Conservation (phyloP, 2,113 vertebrate genomes). For the Bubo bubo region DNA sequence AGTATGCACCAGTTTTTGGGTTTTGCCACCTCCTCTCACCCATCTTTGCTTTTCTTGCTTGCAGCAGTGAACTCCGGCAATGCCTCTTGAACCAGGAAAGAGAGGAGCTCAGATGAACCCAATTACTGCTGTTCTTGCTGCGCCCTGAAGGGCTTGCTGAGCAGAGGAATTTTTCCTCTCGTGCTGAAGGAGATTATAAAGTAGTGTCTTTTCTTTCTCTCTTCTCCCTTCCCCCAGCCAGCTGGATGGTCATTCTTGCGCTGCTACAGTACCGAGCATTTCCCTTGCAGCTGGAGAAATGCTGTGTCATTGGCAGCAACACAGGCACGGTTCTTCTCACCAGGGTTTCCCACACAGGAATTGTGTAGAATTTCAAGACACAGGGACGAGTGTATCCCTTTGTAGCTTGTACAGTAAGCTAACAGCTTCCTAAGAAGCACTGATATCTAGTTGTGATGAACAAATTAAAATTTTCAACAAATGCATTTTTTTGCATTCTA, state of each 20-base stretch:
- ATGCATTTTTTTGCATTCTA: neutral
- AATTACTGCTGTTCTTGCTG: neutral
- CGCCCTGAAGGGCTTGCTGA: neutral
- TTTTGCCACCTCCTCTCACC: neutral
- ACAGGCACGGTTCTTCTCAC: neutral
- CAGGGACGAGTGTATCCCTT: neutral
- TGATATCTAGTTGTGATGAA: neutral
- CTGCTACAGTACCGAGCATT: neutral
- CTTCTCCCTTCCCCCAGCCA: constrained; percentile 25
- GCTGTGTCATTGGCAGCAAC: constrained; percentile 45
- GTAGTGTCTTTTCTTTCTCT: neutral
- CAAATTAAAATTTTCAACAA: neutral
- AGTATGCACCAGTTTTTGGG: neutral
- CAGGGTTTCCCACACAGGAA: neutral
- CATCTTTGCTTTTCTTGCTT: neutral
- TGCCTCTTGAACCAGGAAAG: neutral
- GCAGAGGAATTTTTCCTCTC: neutral
- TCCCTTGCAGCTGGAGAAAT: constrained; percentile 35
- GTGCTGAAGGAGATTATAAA: neutral
- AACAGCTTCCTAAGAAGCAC: neutral
- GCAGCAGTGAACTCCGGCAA: neutral
- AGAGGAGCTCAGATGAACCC: neutral
- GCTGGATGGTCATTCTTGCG: constrained; percentile 3
- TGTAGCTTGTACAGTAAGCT: neutral
- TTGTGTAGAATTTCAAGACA: neutral